A percentile compares a stretch with the other conserved stretches of the same genome.
Evolutionary conservation across 2,888 invertebrate genomes (phyloP).

Genomic region (Byasa hedistus): DNA sequence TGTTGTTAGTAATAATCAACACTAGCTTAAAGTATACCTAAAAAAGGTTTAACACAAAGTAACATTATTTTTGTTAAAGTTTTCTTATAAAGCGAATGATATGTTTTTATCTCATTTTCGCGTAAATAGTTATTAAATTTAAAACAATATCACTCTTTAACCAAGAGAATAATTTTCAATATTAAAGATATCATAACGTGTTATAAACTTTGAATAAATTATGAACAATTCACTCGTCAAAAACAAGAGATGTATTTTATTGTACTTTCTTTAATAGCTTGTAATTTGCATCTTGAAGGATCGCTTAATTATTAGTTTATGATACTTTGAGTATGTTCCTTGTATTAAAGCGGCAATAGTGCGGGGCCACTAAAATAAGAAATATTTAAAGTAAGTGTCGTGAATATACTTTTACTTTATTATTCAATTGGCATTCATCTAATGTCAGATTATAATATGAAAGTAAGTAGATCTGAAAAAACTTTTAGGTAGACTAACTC

Average conservation of each 20-base stretch:
- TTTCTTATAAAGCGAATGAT: slow-evolving; percentile 78
- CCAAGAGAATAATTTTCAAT: slow-evolving; percentile 27
- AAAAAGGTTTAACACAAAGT: slow-evolving; percentile 46
- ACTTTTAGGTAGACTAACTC: too few species aligned
- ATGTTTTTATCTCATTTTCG: slow-evolving; percentile 72
- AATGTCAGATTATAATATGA: too few species aligned
- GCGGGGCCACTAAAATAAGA: neutral
- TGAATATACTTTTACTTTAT: neutral
- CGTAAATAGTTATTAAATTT: slow-evolving; percentile 38
- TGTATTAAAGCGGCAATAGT: neutral
- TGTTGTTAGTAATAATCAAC: neutral
- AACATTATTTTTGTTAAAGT: slow-evolving; percentile 43
- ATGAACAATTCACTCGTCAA: neutral
- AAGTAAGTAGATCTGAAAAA: too few species aligned
- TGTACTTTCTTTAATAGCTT: neutral
- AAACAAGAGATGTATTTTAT: neutral
- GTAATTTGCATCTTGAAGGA: neutral
- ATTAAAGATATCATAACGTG: slow-evolving; percentile 18
- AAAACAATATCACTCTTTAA: slow-evolving; percentile 15
- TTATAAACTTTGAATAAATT: slow-evolving; percentile 20
- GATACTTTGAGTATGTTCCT: slow-evolving; percentile 4
- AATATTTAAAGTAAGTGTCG: neutral
- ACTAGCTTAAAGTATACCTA: slow-evolving; percentile 21
- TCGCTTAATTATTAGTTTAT: neutral
- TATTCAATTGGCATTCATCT: too few species aligned